A percentile compares a stretch with the other conserved stretches of the same genome.
phyloP scores from a whole-genome alignment of 2,797 vertebrate species.

The Triplophysa bombifrons region DNA sequence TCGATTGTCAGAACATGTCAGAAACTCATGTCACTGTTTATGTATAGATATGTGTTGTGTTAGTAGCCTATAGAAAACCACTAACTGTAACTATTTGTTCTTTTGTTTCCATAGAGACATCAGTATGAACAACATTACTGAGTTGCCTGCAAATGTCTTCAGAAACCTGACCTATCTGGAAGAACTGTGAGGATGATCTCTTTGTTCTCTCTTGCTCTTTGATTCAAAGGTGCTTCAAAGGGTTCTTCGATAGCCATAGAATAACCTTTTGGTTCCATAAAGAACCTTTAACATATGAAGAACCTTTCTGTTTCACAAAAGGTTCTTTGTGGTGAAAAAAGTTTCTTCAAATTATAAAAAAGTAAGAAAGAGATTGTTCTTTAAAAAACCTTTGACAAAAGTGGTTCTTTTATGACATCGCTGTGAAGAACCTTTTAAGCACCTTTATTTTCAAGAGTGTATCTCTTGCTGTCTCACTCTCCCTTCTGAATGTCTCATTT shows the following conservation, averaged over 20 bases:
- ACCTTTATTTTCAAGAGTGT: no score
- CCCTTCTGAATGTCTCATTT: neutral
- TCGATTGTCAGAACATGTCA: neutral
- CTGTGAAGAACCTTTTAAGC: no score
- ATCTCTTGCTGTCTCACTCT: neutral
- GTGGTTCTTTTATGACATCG: no score
- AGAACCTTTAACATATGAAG: no score
- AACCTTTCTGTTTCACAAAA: no score
- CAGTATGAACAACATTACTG: conserved; percentile 99
- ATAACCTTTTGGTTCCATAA: no score
- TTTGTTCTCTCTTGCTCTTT: neutral
- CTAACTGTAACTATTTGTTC: conserved; percentile 15
- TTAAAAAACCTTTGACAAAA: no score
- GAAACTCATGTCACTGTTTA: neutral
- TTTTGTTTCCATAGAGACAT: conserved; percentile 84
- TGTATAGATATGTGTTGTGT: conserved; percentile 15
- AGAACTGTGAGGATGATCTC: conserved; percentile 86
- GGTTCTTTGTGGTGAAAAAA: no score
- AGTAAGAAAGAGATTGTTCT: no score
- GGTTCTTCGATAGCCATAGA: no score
- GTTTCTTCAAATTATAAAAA: no score
- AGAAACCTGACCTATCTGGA: conserved; percentile 94
- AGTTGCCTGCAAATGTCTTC: conserved; percentile 91
- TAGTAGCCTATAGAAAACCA: conserved; percentile 5
- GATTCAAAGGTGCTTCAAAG: neutral